Base-by-base conservation (phyloP, 2,113 vertebrate species). In the Motacilla alba region DNA sequence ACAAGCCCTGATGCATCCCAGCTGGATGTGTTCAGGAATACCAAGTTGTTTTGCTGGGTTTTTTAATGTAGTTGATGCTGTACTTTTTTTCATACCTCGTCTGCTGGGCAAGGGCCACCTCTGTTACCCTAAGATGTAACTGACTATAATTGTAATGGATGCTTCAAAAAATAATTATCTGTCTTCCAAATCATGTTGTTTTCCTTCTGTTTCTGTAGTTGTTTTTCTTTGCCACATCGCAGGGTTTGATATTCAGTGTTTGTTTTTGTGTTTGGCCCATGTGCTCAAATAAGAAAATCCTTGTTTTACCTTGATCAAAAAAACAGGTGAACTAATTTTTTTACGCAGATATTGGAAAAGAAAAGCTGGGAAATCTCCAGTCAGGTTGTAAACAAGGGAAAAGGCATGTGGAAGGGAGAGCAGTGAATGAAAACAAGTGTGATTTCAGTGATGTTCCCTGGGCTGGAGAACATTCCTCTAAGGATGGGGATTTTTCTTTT, bases 341-440 rank as follows among this genome's bases (percentile, higher is more conserved):
- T 50, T 7, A 77, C 0, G 2, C 10, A 58, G 60, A 28, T 0
- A 0, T 68, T 56, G 56, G 52, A 27, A 44, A 86, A 43, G 22
- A 74, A 53, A 56, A 56, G 43, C 28, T 31, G 64, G 33, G 23
- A 81, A 82, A 75, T 79, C 69, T 89, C 33, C 35, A 5, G 92
- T 89, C 43, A 79, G 62, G 37, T 72, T 83, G 81, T 91, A 95
- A 95, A 94, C 60, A 87, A 94, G 56, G 55, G 60, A 44, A 75
- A 69, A 89, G 62, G 47, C 56, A 81, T n/a, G 66, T 0, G 7
- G 31, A 78, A 67, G 73, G 77, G 24, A 85, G 43, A 67, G 73
- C 31, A 74, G 58, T 73, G 76, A 88, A 63, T 86, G 80, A 68
- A 86, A 92, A 84, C 72, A 70, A 84, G 6, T 13, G 33, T 70